Percentiles rank a stretch among this genome's conserved stretches.
Conservation (phyloP, 2,888 invertebrate species). For the Caenorhabditis macrosperma region DNA sequence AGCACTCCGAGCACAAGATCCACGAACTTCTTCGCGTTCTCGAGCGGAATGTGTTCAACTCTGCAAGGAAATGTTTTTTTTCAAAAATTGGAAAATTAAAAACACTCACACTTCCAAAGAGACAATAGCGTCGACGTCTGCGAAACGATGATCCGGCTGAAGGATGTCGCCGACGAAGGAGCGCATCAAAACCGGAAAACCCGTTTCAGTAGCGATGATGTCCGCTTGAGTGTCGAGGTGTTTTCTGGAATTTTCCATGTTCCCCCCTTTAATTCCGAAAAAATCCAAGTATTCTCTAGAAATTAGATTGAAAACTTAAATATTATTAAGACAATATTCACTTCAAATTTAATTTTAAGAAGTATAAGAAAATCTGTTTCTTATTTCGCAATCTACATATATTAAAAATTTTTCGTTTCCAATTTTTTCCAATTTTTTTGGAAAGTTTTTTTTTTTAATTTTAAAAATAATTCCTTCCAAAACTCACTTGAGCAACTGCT, state of each 20-base stretch:
- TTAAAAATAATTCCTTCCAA: background rate
- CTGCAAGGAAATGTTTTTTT: conserved; percentile 67
- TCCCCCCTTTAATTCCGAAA: too few species aligned
- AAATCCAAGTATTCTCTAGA: too few species aligned
- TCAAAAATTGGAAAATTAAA: background rate
- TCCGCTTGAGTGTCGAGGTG: conserved; percentile 11
- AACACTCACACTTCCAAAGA: conserved; percentile 66
- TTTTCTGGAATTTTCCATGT: conserved; percentile 51
- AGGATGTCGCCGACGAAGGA: conserved; percentile 58
- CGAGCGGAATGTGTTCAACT: conserved; percentile 81
- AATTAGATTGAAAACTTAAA: too few species aligned
- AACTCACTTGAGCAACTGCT: conserved; percentile 43
- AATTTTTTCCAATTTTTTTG: background rate
- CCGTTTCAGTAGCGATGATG: conserved; percentile 7
- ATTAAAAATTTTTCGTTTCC: too few species aligned
- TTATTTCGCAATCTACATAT: background rate
- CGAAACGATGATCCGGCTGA: conserved; percentile 58
- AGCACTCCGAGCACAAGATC: conserved; percentile 79
- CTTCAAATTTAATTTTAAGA: too few species aligned
- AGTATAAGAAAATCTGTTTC: too few species aligned
- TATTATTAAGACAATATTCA: too few species aligned
- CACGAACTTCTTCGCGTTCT: conserved; percentile 76
- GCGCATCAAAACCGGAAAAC: conserved; percentile 50
- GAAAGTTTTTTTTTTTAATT: background rate
- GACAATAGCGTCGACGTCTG: conserved; percentile 59